Percentiles rank a stretch among this genome's conserved stretches.
phyloP scores from a whole-genome alignment of 2,888 invertebrate genomes.

The Linyphia triangularis region DNA sequence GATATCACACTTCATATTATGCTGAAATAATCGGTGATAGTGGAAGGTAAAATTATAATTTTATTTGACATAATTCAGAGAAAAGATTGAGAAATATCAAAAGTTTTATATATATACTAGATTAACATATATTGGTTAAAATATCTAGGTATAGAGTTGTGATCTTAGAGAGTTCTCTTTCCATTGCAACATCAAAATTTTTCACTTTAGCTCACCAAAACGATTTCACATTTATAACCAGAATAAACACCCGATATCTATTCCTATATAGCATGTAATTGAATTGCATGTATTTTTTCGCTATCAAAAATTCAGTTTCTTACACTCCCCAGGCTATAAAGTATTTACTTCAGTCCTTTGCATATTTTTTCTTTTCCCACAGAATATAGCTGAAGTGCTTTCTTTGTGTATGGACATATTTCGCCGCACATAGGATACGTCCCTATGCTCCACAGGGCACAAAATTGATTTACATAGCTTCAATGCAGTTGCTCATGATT shows the following conservation, averaged over 20 bases:
- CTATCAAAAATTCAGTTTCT: constrained; percentile 17
- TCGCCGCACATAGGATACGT: constrained; percentile 1
- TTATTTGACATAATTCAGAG: too few species aligned
- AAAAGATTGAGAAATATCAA: too few species aligned
- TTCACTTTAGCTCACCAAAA: background rate
- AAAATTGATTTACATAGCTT: constrained; percentile 32
- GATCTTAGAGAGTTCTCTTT: too few species aligned
- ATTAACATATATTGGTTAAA: too few species aligned
- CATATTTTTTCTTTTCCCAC: background rate
- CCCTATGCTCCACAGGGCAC: background rate
- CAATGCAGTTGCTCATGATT: background rate
- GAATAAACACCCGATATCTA: background rate
- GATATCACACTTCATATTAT: too few species aligned
- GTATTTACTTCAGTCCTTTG: background rate
- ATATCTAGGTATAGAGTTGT: too few species aligned
- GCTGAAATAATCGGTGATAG: too few species aligned
- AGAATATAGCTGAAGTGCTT: constrained; percentile 4
- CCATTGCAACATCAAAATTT: too few species aligned
- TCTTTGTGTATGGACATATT: constrained; percentile 25
- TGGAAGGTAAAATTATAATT: too few species aligned
- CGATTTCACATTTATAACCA: background rate
- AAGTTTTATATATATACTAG: too few species aligned
- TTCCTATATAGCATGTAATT: background rate
- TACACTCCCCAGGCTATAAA: background rate
- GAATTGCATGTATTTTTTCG: constrained; percentile 6